Percentiles rank a stretch among this genome's conserved stretches.
Evolutionary conservation across 1,140 invertebrate species (phyloP).

Genomic region (Bombus fervidus): DNA sequence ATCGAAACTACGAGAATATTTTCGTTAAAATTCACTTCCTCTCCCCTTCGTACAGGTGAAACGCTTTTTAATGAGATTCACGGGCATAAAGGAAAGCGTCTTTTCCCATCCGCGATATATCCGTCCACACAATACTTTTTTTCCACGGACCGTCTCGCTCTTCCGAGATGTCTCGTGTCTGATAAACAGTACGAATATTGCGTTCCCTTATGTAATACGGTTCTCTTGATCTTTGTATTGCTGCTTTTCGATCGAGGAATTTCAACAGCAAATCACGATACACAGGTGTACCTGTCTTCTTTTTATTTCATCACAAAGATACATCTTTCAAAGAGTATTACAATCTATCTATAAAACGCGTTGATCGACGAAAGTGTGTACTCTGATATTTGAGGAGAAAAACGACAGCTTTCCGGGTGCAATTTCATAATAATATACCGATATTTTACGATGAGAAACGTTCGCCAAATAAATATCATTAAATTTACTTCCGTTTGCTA

Average conservation of each 20-base stretch:
- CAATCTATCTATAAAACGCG: background rate
- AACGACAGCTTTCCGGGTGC: background rate
- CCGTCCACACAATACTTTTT: conserved; percentile 54
- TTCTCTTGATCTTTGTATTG: conserved; percentile 47
- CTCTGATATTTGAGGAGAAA: background rate
- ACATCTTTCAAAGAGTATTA: background rate
- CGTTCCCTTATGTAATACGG: conserved; percentile 43
- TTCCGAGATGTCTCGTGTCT: conserved; percentile 48
- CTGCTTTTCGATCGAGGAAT: background rate
- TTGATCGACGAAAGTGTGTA: background rate
- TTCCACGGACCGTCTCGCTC: conserved; percentile 6
- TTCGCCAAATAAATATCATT: background rate
- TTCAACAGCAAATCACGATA: background rate
- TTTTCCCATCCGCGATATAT: conserved; percentile 58
- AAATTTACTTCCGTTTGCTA: background rate
- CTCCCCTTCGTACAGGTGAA: conserved; percentile 56
- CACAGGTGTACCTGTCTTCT: background rate
- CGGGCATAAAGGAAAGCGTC: conserved; percentile 46
- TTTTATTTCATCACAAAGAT: background rate
- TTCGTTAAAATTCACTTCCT: conserved; percentile 58
- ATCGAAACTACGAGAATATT: conserved; percentile 38
- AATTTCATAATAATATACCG: background rate
- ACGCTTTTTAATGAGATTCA: conserved; percentile 62
- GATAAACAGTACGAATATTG: conserved; percentile 46
- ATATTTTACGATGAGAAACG: background rate